Base-by-base conservation (phyloP, 1,140 invertebrate genomes). In the Brachionus rubens region DNA sequence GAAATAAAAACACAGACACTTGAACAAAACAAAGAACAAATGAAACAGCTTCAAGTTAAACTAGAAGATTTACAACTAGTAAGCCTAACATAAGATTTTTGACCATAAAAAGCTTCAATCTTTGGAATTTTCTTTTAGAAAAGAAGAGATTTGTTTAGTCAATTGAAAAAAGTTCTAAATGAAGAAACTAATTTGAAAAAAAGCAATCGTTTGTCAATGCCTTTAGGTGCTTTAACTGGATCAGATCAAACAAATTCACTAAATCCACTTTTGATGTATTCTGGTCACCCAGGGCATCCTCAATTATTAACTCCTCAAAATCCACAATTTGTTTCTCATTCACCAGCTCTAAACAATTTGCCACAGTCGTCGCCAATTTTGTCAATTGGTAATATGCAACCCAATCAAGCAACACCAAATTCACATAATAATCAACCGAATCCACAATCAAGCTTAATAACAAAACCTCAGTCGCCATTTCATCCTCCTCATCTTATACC, bases 171-270 rank as follows among this genome's bases (percentile, higher is more conserved):
- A 40, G 68, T 72, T 33, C 14, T 72, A 36, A 72, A 72, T n/a
- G 68, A 72, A 24, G 68, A 72, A 41, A 72, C 68, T 28, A 50
- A 54, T 54, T 72, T 72, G 16, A 72, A 72, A 50, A 48, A 54
- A 30, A 54, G 30, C 9, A 72, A 47, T n/a, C 46, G 68, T 2
- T 30, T 50, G 7, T 48, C 68, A 5, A 24, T 9, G 10, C 19
- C 16, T 30, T 36, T 21, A 28, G 36, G 59, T 28, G 41, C 59
- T 14, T 2, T 43, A 24, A 19, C 40, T 21, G 9, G 9, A 7
- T 10, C 9, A 46, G 59, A 65, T 7, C 59, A 65, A 65, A 12
- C 59, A 19, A 43, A 21, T 21, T 4, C 59, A n/a, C 12, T 65
- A 21, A 65, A 43, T 36, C 54, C 54, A 2, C 19, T 65, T 6